Conservation (phyloP, 2,113 vertebrate genomes). For the Tenrec ecaudatus region DNA sequence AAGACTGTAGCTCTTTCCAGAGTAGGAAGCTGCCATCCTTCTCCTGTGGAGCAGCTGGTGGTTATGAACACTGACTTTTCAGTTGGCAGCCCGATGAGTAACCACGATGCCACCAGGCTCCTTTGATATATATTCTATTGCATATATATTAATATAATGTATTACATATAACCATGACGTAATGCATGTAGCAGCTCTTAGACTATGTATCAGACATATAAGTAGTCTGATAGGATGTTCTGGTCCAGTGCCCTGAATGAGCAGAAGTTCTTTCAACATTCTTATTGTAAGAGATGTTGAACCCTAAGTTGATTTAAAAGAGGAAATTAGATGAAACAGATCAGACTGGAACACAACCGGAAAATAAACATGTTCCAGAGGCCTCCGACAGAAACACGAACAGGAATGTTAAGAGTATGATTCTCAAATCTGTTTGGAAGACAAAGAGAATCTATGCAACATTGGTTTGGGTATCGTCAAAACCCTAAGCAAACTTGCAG, state of each 20-base stretch:
- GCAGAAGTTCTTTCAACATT: not conserved
- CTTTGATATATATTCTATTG: too few species aligned
- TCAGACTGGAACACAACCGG: not conserved
- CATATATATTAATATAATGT: too few species aligned
- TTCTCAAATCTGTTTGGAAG: not conserved
- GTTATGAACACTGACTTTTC: too few species aligned
- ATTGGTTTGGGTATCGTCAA: constrained; percentile 11
- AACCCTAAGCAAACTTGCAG: constrained; percentile 18
- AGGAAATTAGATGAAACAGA: not conserved
- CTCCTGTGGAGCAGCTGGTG: too few species aligned
- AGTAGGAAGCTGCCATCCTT: too few species aligned
- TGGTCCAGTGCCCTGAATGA: not conserved
- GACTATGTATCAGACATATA: not conserved
- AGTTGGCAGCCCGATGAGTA: too few species aligned
- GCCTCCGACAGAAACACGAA: not conserved
- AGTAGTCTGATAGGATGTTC: not conserved
- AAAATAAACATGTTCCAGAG: not conserved
- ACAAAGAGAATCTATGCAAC: not conserved
- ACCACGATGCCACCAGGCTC: too few species aligned
- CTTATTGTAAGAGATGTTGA: not conserved
- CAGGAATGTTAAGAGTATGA: not conserved
- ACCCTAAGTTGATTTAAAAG: not conserved
- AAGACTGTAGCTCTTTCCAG: too few species aligned
- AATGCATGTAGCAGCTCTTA: not conserved
- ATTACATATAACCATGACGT: too few species aligned